Base-by-base conservation (phyloP, 2,888 invertebrate genomes). In the Xiphydria camelus region DNA sequence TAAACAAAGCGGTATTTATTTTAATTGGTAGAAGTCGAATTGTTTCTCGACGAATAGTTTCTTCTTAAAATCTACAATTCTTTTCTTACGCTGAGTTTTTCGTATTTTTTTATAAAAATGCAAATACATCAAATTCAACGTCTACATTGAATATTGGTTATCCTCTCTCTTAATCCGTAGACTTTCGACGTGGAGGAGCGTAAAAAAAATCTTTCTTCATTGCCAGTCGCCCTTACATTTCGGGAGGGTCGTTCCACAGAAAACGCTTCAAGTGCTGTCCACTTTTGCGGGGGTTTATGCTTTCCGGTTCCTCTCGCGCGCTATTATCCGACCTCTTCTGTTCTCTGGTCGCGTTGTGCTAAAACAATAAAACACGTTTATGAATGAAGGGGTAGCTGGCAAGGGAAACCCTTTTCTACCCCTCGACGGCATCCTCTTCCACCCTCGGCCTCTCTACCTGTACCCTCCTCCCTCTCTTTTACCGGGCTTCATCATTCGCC, bases 311-410 rank as follows among this genome's bases (percentile, higher is more conserved):
- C 65, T 69, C 60, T 55, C 60, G 53, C n/a, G n/a, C 53, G 61
- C 61, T 66, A 67, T 63, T 67, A 64, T 66, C 59, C 61, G 62
- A 59, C 54, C 64, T 61, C 59, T 53, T 55, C 60, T 57, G 62
- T 62, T 53, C 59, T 56, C 57, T 55, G 52, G 55, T 57, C 55
- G 56, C 58, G 64, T 64, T 66, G 57, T 61, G 64, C 65, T 69
- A 66, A 63, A 70, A 67, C 70, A 68, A 71, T 72, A 70, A 72
- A 72, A 72, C 66, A 71, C 65, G 55, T 70, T 69, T 57, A 64
- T 68, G 71, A 70, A 70, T 71, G 70, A 68, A n/a, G n/a, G n/a
- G n/a, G n/a, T n/a, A n/a, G n/a, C n/a, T n/a, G n/a, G n/a, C n/a
- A n/a, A n/a, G n/a, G n/a, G n/a, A n/a, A 70, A 53, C 61, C 62